phyloP scores from a whole-genome alignment of 2,113 vertebrate species.

The Gila orcuttii region DNA sequence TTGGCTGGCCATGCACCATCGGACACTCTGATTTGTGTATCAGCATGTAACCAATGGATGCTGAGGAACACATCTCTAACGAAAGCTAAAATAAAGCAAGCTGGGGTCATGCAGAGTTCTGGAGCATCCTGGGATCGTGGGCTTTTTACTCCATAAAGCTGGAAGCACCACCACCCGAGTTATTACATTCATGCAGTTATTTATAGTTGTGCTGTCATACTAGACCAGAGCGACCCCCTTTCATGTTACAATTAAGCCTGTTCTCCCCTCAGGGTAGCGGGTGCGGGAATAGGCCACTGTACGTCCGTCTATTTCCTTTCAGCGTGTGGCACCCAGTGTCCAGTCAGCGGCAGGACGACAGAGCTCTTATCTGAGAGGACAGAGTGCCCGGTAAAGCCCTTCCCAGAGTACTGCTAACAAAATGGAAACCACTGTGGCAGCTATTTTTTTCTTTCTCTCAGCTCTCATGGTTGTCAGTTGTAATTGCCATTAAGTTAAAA shows the following conservation, averaged over 20 bases:
- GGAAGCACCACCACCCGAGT: slow-evolving; percentile 4
- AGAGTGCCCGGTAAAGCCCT: slow-evolving; percentile 59
- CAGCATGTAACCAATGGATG: slow-evolving; percentile 34
- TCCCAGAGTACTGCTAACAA: slow-evolving; percentile 26
- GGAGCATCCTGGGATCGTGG: slow-evolving; percentile 15
- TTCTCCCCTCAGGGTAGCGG: slow-evolving; percentile 12
- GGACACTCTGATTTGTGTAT: background rate
- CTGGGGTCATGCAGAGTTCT: slow-evolving; percentile 26
- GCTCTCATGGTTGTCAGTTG: background rate
- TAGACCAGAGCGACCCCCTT: slow-evolving; percentile 43
- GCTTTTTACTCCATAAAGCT: slow-evolving; percentile 47
- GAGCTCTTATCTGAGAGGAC: slow-evolving; percentile 67
- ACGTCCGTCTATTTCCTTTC: slow-evolving; percentile 47
- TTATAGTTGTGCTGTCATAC: slow-evolving; percentile 59
- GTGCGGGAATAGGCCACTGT: slow-evolving; percentile 22
- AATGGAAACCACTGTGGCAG: slow-evolving; percentile 2
- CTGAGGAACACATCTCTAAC: slow-evolving; percentile 5
- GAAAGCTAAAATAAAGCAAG: slow-evolving; percentile 17
- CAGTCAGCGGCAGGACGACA: slow-evolving; percentile 51
- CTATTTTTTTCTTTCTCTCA: slow-evolving; percentile 1
- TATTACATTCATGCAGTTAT: slow-evolving; percentile 53
- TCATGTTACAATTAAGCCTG: slow-evolving; percentile 55
- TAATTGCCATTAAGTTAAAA: slow-evolving; percentile 23
- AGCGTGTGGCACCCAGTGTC: slow-evolving; percentile 50
- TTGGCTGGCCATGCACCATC: background rate